Conservation (phyloP, 2,888 invertebrate species). For the Diplolepis rosae region DNA sequence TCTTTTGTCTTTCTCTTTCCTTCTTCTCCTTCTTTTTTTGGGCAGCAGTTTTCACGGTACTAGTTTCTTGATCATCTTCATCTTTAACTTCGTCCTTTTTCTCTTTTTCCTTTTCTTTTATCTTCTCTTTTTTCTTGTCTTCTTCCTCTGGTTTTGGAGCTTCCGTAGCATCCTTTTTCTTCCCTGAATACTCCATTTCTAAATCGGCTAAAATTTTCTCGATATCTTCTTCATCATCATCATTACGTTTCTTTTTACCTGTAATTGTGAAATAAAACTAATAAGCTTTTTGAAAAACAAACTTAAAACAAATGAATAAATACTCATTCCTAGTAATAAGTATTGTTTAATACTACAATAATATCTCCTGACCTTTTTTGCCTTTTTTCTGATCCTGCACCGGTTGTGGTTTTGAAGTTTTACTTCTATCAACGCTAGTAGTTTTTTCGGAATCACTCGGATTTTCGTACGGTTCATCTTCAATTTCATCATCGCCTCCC, state of each 20-base stretch:
- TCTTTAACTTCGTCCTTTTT: conserved; percentile 70
- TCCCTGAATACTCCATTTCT: conserved; percentile 85
- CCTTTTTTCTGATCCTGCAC: conserved; percentile 77
- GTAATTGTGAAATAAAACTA: conserved; percentile 3
- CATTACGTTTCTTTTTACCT: conserved; percentile 81
- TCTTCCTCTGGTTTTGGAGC: conserved; percentile 48
- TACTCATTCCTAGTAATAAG: too few species aligned
- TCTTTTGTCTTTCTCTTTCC: conserved; percentile 86
- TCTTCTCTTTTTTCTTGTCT: conserved; percentile 54
- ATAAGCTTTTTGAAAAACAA: background rate
- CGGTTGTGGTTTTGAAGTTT: conserved; percentile 71
- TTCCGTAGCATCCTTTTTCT: conserved; percentile 75
- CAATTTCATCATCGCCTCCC: conserved; percentile 72
- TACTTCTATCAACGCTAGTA: conserved; percentile 73
- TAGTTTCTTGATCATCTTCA: conserved; percentile 73
- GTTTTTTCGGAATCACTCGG: conserved; percentile 72
- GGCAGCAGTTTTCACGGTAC: conserved; percentile 85
- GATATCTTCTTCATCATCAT: conserved; percentile 85
- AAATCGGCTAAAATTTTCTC: conserved; percentile 89
- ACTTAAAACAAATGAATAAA: too few species aligned
- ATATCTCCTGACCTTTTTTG: conserved; percentile 82
- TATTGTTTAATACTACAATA: too few species aligned
- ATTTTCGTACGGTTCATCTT: conserved; percentile 61
- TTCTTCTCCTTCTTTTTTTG: conserved; percentile 94
- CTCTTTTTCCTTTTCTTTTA: conserved; percentile 48